Percentiles rank a stretch among this genome's conserved stretches.
phyloP scores from a whole-genome alignment of 2,797 vertebrate genomes.

The Centropyge bicolor region DNA sequence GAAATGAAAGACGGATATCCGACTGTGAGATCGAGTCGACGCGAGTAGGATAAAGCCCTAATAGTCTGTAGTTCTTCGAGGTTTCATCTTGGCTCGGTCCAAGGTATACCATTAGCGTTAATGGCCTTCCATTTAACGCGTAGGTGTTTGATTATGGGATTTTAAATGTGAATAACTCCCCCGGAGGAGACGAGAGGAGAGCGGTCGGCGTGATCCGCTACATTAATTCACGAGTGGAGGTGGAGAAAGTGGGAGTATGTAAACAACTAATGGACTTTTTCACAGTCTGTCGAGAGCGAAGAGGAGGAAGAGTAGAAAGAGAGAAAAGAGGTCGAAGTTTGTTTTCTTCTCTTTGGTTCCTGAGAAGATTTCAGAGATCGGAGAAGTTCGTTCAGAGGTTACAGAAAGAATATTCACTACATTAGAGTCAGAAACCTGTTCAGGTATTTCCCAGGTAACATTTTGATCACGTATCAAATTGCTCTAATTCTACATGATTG shows the following conservation, averaged over 20 bases:
- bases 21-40: not conserved
- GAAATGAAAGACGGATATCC: slow-evolving; percentile 21
- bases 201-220: slow-evolving; percentile 12
- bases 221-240: slow-evolving; percentile 67
- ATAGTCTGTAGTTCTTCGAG: slow-evolving; percentile 66
- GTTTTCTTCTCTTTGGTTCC: not conserved
- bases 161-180: slow-evolving; percentile 72
- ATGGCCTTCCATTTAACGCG: slow-evolving; percentile 72
- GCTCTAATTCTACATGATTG: slow-evolving; percentile 2
- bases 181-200: slow-evolving; percentile 33
- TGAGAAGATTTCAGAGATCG: not conserved
- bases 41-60: slow-evolving; percentile 55
- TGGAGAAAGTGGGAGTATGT: slow-evolving; percentile 52
- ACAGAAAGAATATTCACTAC: not conserved
- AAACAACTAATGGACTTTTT: slow-evolving; percentile 66
- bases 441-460: not conserved
- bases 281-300: slow-evolving; percentile 22
- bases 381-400: not conserved
- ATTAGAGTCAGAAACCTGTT: not conserved
- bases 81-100: slow-evolving; percentile 73
- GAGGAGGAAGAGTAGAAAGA: not conserved
- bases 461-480: not conserved
- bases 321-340: not conserved
- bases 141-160: slow-evolving; percentile 80
- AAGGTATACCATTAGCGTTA: slow-evolving; percentile 74